Evolutionary conservation across 1,140 invertebrate genomes (phyloP).

Genomic region (Zaprionus ghesquierei): DNA sequence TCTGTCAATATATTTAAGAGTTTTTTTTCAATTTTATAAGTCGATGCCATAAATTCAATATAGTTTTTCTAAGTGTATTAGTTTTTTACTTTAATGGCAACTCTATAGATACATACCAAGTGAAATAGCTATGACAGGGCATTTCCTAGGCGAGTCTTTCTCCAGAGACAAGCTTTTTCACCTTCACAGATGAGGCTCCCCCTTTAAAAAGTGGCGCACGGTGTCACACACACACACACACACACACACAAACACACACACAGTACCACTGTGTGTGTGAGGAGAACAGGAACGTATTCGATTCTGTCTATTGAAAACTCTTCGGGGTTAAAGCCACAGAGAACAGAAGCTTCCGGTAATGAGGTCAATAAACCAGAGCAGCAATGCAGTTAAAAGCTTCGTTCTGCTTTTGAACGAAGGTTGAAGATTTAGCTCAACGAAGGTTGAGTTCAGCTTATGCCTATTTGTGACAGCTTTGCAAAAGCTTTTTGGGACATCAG

Average conservation of each 20-base stretch:
- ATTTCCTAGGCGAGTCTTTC: background rate
- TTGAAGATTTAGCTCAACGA: background rate
- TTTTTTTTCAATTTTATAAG: too few relatives aligned
- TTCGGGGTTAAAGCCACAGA: conserved; percentile 11
- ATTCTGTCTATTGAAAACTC: conserved; percentile 11
- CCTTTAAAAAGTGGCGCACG: background rate
- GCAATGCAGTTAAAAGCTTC: background rate
- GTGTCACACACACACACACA: background rate
- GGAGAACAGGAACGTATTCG: conserved; percentile 4
- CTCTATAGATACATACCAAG: background rate
- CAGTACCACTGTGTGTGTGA: background rate
- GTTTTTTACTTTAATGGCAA: too few relatives aligned
- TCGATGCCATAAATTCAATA: too few relatives aligned
- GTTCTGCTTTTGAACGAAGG: background rate
- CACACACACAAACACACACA: background rate
- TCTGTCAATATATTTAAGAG: too few relatives aligned
- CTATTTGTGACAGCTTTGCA: background rate
- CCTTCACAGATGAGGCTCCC: background rate
- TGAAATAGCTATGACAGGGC: background rate
- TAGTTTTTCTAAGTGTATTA: too few relatives aligned
- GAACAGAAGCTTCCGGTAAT: conserved; percentile 4
- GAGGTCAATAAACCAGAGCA: conserved; percentile 39
- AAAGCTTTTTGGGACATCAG: conserved; percentile 26
- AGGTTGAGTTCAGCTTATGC: conserved; percentile 1
- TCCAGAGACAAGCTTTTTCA: background rate